Base-by-base conservation (phyloP, 2,797 vertebrate genomes). In the Neoniphon sammara region DNA sequence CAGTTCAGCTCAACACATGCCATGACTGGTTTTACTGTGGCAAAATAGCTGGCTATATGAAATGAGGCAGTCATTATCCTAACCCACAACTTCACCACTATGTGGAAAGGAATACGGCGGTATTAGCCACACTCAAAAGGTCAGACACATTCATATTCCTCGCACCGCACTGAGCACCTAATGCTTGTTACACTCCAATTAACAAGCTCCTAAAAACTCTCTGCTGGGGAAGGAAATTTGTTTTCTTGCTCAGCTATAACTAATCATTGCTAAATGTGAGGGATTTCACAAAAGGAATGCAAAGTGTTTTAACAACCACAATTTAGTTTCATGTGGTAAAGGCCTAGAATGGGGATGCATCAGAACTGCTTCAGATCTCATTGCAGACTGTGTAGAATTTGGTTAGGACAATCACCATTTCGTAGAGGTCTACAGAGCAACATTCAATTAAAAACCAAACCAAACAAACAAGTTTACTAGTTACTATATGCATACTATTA, bases 21-120 rank as follows among this genome's bases (percentile, higher is more conserved):
- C 25, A 23, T 1, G 52, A 68, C 62, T 64, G 39, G 27, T 53
- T 81, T 67, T 73, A 44, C 47, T 73, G 54, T 62, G 62, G 78
- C 18, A 52, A 74, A 77, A 78, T 71, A 76, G 71, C 56, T 27
- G n/a, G 50, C 21, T 54, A 42, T 42, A 69, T 77, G 27, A 79
- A 85, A 74, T 47, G 70, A 79, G 25, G 66, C 61, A 70, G 69
- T 27, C 55, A 56, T 84, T 83, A 73, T 68, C 81, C 10, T 66
- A 50, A 6, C 21, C 21, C 60, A 17, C 46, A 77, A 68, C 23
- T 66, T 63, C 44, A 74, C 69, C 69, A 12, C 25, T 23, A 54
- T 18, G 25, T 60, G 30, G 30, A 76, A 74, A 66, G 54, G 54
- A 82, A 73, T 59, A 68, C 47, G 73, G 21, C 56, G 20, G 71